phyloP scores from a whole-genome alignment of 2,797 vertebrate genomes.

The Arctocebus calabarensis region DNA sequence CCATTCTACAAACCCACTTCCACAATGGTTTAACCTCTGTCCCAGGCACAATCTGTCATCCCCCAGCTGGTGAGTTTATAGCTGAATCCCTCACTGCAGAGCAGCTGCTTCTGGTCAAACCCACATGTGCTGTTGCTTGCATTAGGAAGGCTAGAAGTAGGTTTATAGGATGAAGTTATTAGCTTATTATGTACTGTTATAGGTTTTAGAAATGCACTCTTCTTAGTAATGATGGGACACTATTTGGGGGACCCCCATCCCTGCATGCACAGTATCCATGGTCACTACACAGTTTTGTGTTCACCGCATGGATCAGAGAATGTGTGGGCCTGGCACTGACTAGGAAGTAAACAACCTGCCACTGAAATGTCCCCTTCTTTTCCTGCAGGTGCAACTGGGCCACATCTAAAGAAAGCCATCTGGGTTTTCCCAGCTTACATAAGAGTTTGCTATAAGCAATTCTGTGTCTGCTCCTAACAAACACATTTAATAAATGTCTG shows the following conservation, averaged over 20 bases:
- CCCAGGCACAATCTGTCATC: not conserved
- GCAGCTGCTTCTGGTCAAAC: not conserved
- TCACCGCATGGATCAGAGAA: accelerated
- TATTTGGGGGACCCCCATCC: not conserved
- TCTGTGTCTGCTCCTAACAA: not conserved
- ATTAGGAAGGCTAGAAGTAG: too few relatives aligned
- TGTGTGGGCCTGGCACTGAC: not conserved
- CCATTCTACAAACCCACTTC: too few relatives aligned
- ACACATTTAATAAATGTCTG: accelerated
- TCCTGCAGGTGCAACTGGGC: not conserved
- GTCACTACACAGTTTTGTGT: accelerated
- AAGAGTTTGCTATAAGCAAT: not conserved
- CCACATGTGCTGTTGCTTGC: not conserved
- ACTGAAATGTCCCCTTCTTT: too few relatives aligned
- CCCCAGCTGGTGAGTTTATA: not conserved
- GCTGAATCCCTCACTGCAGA: not conserved
- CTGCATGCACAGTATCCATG: accelerated
- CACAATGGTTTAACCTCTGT: not conserved
- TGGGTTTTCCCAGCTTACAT: not conserved
- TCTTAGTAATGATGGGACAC: not conserved
- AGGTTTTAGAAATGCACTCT: not conserved
- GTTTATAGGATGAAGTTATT: not conserved
- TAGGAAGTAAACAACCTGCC: not conserved
- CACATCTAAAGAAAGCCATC: not conserved
- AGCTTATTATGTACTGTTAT: not conserved